These are phyloP conservation scores for Enteromius paludinosus DNA, from an alignment of 2,797 vertebrate species.

Conservation along the genomic window DNA sequence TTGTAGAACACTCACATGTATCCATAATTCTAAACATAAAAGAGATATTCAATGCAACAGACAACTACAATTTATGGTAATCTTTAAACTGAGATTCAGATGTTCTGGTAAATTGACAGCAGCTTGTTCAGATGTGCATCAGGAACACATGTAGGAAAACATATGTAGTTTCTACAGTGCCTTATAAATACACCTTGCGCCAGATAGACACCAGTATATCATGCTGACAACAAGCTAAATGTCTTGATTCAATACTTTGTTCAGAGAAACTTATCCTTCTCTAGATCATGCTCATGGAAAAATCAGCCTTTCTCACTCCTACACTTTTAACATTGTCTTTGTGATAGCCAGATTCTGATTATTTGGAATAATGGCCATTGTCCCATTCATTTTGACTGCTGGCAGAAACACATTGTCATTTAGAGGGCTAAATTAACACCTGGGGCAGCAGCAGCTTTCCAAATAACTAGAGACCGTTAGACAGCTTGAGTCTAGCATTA, in stretches of 20 bases:
- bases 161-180: background rate
- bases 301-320: conserved; percentile 32
- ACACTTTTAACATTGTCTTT: conserved; percentile 65
- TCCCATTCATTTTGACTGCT: conserved; percentile 58
- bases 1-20: background rate
- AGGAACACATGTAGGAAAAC: background rate
- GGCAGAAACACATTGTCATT: conserved; percentile 71
- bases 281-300: conserved; percentile 1
- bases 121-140: background rate
- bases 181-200: background rate
- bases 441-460: conserved; percentile 68
- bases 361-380: conserved; percentile 62
- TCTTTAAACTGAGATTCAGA: background rate
- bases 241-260: background rate
- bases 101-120: background rate
- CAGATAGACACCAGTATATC: background rate
- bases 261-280: background rate
- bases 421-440: conserved; percentile 71
- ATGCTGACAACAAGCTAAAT: background rate
- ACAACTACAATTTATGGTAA: background rate
- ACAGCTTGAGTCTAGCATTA: conserved; percentile 61
- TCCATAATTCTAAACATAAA: background rate
- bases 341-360: conserved; percentile 63
- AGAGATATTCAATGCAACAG: background rate
- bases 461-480: conserved; percentile 63